Percentiles rank a stretch among this genome's conserved stretches.
Conservation (phyloP, 1,140 invertebrate species). For the Platyscapa corneri region DNA sequence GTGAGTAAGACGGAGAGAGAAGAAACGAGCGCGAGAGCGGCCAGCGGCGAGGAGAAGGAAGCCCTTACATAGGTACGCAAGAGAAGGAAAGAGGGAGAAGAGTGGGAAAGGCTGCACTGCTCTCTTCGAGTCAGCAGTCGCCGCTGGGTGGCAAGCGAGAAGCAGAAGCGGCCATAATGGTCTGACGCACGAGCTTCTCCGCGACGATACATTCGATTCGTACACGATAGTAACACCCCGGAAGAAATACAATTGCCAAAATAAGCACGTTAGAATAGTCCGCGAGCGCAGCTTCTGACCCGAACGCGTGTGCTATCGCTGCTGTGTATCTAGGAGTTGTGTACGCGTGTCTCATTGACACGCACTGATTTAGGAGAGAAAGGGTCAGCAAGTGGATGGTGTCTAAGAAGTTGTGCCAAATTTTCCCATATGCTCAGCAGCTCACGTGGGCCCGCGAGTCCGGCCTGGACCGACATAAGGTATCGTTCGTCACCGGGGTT, state of each 20-base stretch:
- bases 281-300: too few relatives aligned
- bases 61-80: conserved; percentile 51
- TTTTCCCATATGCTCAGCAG: background rate
- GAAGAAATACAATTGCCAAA: too few relatives aligned
- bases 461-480: background rate
- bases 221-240: background rate
- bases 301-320: too few relatives aligned
- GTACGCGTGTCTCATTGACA: too few relatives aligned
- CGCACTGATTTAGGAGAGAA: too few relatives aligned
- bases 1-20: conserved; percentile 42
- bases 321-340: too few relatives aligned
- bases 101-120: background rate
- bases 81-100: conserved; percentile 48
- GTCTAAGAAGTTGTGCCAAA: background rate
- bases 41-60: conserved; percentile 43
- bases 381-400: background rate
- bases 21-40: background rate
- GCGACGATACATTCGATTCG: background rate
- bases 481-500: too few relatives aligned
- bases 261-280: too few relatives aligned
- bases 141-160: conserved; percentile 13
- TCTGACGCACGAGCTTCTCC: background rate
- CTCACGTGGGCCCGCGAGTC: background rate
- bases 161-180: conserved; percentile 20
- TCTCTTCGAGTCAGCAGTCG: background rate